Conservation (phyloP, 2,888 invertebrate genomes). For the Colostygia pectinataria region DNA sequence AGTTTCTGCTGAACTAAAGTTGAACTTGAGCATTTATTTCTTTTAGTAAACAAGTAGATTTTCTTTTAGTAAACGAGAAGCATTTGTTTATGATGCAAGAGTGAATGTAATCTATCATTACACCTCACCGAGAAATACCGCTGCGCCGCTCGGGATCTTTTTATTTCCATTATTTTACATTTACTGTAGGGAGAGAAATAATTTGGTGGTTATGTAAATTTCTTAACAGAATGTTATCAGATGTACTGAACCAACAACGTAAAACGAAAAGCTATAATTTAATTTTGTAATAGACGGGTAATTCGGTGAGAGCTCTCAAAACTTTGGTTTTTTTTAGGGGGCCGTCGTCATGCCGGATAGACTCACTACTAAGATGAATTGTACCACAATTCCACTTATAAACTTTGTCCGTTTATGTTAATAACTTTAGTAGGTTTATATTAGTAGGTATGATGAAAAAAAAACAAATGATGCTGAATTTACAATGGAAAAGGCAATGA, state of each 20-base stretch:
- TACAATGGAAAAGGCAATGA: slow-evolving; percentile 8
- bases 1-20: too few species aligned
- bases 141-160: slow-evolving; percentile 39
- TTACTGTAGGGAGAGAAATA: slow-evolving; percentile 33
- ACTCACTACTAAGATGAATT: not conserved
- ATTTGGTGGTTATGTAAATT: slow-evolving; percentile 57
- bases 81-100: not conserved
- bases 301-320: slow-evolving; percentile 21
- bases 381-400: not conserved
- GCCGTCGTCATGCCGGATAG: slow-evolving; percentile 2
- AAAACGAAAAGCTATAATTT: slow-evolving; percentile 40
- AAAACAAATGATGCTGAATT: not conserved
- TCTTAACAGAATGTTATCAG: slow-evolving; percentile 54
- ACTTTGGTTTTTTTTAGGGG: slow-evolving; percentile 16
- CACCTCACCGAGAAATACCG: slow-evolving; percentile 43
- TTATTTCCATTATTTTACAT: slow-evolving; percentile 40
- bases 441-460: not conserved
- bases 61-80: too few species aligned
- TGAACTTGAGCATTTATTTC: too few species aligned
- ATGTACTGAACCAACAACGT: slow-evolving; percentile 52
- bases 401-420: too few species aligned
- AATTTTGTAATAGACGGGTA: slow-evolving; percentile 35
- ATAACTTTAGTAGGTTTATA: not conserved
- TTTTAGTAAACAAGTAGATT: too few species aligned
- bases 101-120: slow-evolving; percentile 31